These are phyloP conservation scores for Anthrax anthrax DNA, from an alignment of 2,888 invertebrate species.

Conservation along the genomic window DNA sequence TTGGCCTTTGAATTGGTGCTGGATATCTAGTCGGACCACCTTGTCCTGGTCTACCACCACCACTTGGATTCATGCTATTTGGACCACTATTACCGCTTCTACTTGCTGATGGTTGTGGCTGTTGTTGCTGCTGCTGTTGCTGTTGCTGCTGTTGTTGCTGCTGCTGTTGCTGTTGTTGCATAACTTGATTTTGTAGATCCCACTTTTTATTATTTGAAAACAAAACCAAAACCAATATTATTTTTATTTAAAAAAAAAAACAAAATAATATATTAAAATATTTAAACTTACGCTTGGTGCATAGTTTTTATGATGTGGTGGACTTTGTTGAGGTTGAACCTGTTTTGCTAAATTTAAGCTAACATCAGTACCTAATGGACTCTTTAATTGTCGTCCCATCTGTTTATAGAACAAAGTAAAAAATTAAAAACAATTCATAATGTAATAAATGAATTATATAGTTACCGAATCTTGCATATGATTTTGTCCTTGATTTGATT, in stretches of 20 bases:
- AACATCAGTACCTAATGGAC: conserved; percentile 32
- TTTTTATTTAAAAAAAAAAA: neutral
- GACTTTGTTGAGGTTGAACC: conserved; percentile 34
- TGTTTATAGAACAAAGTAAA: conserved; percentile 11
- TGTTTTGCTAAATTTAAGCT: conserved; percentile 33
- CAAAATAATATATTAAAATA: neutral
- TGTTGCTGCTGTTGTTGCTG: conserved; percentile 22
- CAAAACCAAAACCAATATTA: too few species aligned
- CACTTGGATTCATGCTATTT: conserved; percentile 17
- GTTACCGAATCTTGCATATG: conserved; percentile 36
- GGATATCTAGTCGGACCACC: conserved; percentile 25
- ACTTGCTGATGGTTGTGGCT: conserved; percentile 19
- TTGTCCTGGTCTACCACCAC: conserved; percentile 16
- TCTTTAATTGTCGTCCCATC: conserved; percentile 34
- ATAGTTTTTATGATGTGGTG: conserved; percentile 35
- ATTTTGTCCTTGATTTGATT: conserved; percentile 31
- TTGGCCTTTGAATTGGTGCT: conserved; percentile 32
- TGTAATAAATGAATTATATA: neutral
- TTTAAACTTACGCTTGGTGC: conserved; percentile 27
- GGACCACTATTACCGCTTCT: conserved; percentile 12
- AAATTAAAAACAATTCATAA: neutral
- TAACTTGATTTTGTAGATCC: conserved; percentile 31
- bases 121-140: conserved; percentile 23
- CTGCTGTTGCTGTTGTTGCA: conserved; percentile 32
- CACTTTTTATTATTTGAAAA: conserved; percentile 19